These are phyloP conservation scores for Tetramorium simillimum DNA, from an alignment of 1,140 invertebrate genomes.

Conservation along the genomic window DNA sequence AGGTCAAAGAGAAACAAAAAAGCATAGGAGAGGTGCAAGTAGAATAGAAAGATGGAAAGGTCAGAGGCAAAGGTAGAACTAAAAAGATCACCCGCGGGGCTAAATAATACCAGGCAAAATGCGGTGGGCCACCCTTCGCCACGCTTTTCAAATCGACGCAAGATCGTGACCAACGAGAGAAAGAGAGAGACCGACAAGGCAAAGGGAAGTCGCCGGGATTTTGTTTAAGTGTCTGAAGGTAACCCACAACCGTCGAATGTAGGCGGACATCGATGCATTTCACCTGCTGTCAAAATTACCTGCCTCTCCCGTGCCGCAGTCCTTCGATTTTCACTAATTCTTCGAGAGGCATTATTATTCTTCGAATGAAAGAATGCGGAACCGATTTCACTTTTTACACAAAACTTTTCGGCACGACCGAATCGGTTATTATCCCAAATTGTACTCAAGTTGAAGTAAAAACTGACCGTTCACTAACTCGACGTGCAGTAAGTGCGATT, in stretches of 20 bases:
- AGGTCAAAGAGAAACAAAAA: conserved; percentile 67
- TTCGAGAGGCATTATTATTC: conserved; percentile 42
- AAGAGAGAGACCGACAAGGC: not conserved
- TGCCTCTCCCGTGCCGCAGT: conserved; percentile 6
- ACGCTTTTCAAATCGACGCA: conserved; percentile 75
- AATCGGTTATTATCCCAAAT: conserved; percentile 13
- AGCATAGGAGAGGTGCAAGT: conserved; percentile 17
- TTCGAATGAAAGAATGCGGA: not conserved
- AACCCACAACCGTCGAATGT: conserved; percentile 79
- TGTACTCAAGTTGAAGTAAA: not conserved
- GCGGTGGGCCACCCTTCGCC: conserved; percentile 81
- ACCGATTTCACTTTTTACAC: not conserved
- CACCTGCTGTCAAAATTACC: conserved; percentile 74
- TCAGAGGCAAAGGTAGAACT: conserved; percentile 58
- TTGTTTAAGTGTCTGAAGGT: conserved; percentile 76
- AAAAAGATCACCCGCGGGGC: conserved; percentile 79
- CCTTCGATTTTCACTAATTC: conserved; percentile 73
- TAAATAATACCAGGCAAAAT: conserved; percentile 82
- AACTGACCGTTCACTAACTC: not conserved
- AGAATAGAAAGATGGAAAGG: conserved; percentile 66
- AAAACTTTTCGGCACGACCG: not conserved
- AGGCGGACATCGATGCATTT: conserved; percentile 72
- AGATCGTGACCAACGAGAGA: conserved; percentile 41
- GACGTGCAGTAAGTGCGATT: not conserved
- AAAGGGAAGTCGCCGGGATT: conserved; percentile 62